phyloP scores from a whole-genome alignment of 2,888 invertebrate species.

The Lycaena phlaeas region DNA sequence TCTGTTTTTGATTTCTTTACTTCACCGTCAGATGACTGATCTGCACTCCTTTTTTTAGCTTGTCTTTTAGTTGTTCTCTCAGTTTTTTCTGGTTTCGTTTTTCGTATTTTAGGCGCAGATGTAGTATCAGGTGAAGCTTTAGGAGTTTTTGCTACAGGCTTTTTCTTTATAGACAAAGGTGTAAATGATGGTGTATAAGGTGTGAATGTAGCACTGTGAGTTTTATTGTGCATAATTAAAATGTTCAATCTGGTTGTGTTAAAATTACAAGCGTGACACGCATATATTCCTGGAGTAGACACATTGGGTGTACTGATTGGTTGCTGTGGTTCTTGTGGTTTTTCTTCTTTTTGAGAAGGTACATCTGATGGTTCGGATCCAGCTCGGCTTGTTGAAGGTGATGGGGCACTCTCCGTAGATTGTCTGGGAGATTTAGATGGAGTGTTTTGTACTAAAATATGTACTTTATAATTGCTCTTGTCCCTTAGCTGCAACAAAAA shows the following conservation, averaged over 20 bases:
- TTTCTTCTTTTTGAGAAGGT: constrained; percentile 22
- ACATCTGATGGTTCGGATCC: constrained; percentile 26
- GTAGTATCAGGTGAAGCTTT: constrained; percentile 35
- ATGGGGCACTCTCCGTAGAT: constrained; percentile 27
- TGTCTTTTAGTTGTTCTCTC: constrained; percentile 46
- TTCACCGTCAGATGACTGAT: constrained; percentile 35
- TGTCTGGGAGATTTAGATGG: constrained; percentile 39
- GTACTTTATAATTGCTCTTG: constrained; percentile 74
- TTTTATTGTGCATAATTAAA: constrained; percentile 81
- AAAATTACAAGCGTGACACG: constrained; percentile 77
- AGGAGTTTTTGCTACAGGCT: constrained; percentile 28
- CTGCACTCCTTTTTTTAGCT: constrained; percentile 51
- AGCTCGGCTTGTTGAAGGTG: constrained; percentile 38
- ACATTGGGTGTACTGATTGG: constrained; percentile 31
- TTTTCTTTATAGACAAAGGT: constrained; percentile 54
- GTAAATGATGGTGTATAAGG: constrained; percentile 61
- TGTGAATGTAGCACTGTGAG: constrained; percentile 72
- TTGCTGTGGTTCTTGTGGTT: constrained; percentile 19
- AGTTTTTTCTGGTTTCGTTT: constrained; percentile 44
- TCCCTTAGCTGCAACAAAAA: constrained; percentile 44
- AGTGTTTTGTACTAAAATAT: constrained; percentile 75
- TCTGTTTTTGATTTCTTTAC: constrained; percentile 70
- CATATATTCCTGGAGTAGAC: constrained; percentile 56
- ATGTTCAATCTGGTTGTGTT: constrained; percentile 80
- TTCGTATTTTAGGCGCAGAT: constrained; percentile 41